A percentile compares a stretch with the other conserved stretches of the same genome.
Evolutionary conservation across 2,113 vertebrate genomes (phyloP).

Genomic region (Agapornis roseicollis): DNA sequence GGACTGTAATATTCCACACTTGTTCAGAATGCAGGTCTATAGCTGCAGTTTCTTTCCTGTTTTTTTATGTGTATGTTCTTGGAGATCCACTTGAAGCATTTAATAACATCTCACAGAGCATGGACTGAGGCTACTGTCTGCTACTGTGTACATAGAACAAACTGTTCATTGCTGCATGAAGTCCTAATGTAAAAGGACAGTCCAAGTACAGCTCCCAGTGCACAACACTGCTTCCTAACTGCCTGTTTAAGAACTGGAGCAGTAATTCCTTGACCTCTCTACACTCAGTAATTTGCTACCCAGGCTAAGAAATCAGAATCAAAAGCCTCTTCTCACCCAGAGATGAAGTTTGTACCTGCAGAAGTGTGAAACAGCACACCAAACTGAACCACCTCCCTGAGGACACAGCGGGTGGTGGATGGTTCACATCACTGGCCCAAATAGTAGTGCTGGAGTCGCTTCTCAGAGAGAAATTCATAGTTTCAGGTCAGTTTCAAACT

Average conservation of each 20-base stretch:
- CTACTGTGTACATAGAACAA: background rate
- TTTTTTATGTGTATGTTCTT: background rate
- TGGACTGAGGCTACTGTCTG: background rate
- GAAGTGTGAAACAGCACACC: background rate
- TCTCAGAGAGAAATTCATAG: fast-evolving
- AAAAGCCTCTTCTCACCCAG: background rate
- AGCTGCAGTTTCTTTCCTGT: background rate
- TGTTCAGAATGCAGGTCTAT: background rate
- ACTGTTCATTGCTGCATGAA: background rate
- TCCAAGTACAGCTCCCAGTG: background rate
- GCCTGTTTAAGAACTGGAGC: background rate
- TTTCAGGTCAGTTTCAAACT: background rate
- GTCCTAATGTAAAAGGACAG: background rate
- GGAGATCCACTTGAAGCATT: background rate
- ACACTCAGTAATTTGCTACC: background rate
- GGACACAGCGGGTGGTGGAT: background rate
- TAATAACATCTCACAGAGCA: background rate
- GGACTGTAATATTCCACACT: background rate
- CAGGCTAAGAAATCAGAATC: background rate
- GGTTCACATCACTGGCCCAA: background rate
- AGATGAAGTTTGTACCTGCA: background rate
- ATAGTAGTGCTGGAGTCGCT: background rate
- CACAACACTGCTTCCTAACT: background rate
- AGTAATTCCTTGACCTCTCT: background rate
- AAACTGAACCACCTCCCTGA: background rate